phyloP scores from a whole-genome alignment of 2,797 vertebrate species.

The Dendrocincla fuliginosa region DNA sequence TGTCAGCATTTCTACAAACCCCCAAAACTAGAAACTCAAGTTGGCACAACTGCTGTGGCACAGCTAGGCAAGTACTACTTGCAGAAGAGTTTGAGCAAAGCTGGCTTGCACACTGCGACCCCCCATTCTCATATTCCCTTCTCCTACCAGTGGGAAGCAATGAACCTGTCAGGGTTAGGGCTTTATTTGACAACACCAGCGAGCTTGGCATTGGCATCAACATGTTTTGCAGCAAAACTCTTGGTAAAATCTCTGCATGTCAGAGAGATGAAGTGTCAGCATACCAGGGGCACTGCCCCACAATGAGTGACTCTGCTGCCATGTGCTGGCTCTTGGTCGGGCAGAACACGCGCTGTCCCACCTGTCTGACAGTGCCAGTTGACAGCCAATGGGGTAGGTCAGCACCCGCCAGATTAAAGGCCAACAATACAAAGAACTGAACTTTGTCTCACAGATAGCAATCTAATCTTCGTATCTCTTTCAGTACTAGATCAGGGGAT shows the following conservation, averaged over 20 bases:
- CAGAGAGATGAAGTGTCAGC: background rate
- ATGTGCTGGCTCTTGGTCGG: background rate
- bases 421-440: background rate
- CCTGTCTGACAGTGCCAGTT: accelerated
- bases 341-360: background rate
- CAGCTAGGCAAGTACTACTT: background rate
- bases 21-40: background rate
- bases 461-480: background rate
- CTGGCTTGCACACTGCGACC: background rate
- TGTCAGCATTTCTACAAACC: background rate
- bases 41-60: background rate
- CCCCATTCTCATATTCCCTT: background rate
- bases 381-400: background rate
- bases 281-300: too few species aligned
- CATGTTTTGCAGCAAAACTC: background rate
- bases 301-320: background rate
- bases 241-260: background rate
- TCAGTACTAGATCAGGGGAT: background rate
- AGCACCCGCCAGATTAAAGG: background rate
- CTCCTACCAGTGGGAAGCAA: background rate
- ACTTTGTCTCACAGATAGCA: accelerated
- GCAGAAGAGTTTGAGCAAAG: background rate
- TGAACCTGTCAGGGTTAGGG: background rate
- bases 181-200: background rate
- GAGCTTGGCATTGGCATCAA: background rate